These are phyloP conservation scores for Cynocephalus volans DNA, from an alignment of 2,113 vertebrate species.

Conservation along the genomic window DNA sequence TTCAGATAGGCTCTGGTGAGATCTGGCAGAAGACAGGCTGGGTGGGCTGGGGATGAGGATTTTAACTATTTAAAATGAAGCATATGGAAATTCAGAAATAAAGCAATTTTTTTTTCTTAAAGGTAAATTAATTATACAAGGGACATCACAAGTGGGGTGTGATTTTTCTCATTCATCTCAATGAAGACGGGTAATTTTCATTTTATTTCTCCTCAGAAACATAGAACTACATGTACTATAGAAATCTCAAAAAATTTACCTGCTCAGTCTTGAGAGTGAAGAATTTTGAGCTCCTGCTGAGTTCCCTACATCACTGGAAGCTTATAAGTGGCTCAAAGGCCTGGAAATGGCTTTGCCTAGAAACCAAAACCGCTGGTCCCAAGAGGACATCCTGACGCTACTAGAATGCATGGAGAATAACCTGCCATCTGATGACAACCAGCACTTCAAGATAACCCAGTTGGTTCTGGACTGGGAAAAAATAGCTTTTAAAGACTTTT, in stretches of 20 bases:
- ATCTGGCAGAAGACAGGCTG: background rate
- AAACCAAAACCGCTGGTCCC: background rate
- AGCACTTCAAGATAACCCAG: background rate
- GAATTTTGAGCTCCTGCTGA: background rate
- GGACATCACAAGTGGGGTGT: background rate
- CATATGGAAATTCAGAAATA: background rate
- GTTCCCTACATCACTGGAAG: background rate
- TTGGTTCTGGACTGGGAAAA: background rate
- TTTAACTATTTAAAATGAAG: background rate
- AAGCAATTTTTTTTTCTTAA: background rate
- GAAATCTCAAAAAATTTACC: background rate
- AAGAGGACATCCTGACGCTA: background rate
- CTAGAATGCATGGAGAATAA: background rate
- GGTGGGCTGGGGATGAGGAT: background rate
- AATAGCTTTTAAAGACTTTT: background rate
- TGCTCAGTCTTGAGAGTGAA: background rate
- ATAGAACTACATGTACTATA: background rate
- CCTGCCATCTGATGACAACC: fast-evolving
- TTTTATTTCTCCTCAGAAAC: background rate
- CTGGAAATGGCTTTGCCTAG: background rate
- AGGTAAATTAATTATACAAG: background rate
- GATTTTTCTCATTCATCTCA: background rate
- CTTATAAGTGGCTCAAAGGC: background rate
- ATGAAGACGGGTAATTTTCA: background rate
- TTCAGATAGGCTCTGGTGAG: background rate